Evolutionary conservation across 2,888 invertebrate genomes (phyloP).

Genomic region (Leucophenga maculata): DNA sequence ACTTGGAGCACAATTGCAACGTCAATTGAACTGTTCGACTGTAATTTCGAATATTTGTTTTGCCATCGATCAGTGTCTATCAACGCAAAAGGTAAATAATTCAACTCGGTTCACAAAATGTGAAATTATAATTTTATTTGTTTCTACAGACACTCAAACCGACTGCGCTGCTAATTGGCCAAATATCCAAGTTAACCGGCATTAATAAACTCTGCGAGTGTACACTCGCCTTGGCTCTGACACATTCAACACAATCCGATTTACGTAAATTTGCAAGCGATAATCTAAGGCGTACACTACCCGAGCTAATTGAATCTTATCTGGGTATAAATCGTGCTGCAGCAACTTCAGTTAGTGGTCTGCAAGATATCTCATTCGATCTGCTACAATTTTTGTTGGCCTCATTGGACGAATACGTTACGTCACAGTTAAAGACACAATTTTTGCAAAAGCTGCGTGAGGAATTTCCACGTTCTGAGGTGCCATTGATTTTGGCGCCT

Average conservation of each 20-base stretch:
- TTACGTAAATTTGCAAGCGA: slow-evolving; percentile 82
- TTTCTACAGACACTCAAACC: slow-evolving; percentile 82
- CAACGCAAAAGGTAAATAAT: slow-evolving; percentile 77
- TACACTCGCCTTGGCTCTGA: slow-evolving; percentile 88
- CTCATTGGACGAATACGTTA: slow-evolving; percentile 73
- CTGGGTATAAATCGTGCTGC: slow-evolving; percentile 81
- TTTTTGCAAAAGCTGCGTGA: slow-evolving; percentile 86
- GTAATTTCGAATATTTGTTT: slow-evolving; percentile 91
- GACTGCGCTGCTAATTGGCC: slow-evolving; percentile 84
- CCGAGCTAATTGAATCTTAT: slow-evolving; percentile 89
- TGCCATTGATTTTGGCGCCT: slow-evolving; percentile 91
- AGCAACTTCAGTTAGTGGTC: slow-evolving; percentile 72
- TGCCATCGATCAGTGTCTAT: slow-evolving; percentile 85
- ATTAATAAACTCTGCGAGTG: slow-evolving; percentile 93
- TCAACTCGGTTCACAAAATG: neutral
- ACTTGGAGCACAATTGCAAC: slow-evolving; percentile 83
- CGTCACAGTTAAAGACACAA: slow-evolving; percentile 65
- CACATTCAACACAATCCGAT: slow-evolving; percentile 85
- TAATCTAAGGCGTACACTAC: slow-evolving; percentile 86
- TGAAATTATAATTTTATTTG: neutral
- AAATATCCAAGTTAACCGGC: slow-evolving; percentile 88
- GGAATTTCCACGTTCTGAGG: slow-evolving; percentile 90
- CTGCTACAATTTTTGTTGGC: slow-evolving; percentile 87
- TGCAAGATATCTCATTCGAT: slow-evolving; percentile 93
- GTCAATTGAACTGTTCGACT: slow-evolving; percentile 87